Conservation (phyloP, 2,797 vertebrate species). For the Tenualosa thibaudeaui region DNA sequence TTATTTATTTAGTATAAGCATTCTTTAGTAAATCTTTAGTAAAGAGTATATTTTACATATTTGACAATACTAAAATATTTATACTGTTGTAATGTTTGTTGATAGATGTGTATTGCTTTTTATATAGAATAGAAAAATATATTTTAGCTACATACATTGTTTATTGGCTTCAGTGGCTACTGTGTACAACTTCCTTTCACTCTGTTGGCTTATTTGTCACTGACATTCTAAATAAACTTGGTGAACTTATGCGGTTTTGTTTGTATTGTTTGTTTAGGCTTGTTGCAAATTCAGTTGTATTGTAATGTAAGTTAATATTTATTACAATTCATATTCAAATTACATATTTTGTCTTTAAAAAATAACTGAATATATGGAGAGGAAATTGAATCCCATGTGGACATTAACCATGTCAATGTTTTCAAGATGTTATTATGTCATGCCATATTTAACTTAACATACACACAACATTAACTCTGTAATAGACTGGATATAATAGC, state of each 20-base stretch:
- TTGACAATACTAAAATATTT: neutral
- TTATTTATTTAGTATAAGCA: neutral
- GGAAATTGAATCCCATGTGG: no score
- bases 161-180: neutral
- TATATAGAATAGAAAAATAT: conserved; percentile 1
- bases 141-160: neutral
- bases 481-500: no score
- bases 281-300: no score
- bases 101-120: neutral
- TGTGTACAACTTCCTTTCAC: neutral
- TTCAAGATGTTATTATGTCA: no score
- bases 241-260: neutral
- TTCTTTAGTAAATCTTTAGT: neutral
- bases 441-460: no score
- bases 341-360: no score
- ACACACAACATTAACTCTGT: no score
- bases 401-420: no score
- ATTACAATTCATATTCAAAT: no score
- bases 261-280: neutral
- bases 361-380: no score
- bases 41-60: neutral
- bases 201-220: neutral
- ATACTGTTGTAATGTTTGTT: neutral
- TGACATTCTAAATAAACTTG: neutral
- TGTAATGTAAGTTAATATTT: no score